Evolutionary conservation across 2,888 invertebrate genomes (phyloP).

Genomic region (Agrypnus murinus): DNA sequence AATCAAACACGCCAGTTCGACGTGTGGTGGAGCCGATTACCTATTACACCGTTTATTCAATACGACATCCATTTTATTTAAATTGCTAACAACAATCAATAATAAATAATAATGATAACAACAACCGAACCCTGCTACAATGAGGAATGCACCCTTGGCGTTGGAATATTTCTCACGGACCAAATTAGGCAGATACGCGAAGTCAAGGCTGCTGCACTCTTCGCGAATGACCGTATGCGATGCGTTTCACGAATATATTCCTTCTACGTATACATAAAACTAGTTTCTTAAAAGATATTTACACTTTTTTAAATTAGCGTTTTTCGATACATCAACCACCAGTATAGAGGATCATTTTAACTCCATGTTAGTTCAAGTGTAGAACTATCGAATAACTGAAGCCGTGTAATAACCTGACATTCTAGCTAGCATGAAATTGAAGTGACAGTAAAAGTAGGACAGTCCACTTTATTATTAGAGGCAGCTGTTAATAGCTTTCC

Average conservation of each 20-base stretch:
- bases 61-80: no score
- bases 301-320: no score
- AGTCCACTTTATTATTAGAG: constrained; percentile 3
- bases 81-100: constrained; percentile 59
- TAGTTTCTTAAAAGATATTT: no score
- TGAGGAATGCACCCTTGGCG: constrained; percentile 58
- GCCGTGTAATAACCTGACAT: neutral
- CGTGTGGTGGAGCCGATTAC: constrained; percentile 23
- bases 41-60: constrained; percentile 48
- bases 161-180: constrained; percentile 66
- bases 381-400: constrained; percentile 2
- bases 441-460: constrained; percentile 14
- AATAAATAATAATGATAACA: constrained; percentile 35
- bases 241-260: neutral
- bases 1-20: constrained; percentile 28
- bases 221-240: neutral
- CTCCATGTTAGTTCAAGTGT: neutral
- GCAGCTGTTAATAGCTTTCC: neutral
- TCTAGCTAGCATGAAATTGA: constrained; percentile 16
- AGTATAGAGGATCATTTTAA: neutral
- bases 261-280: no score
- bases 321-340: no score
- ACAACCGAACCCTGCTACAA: constrained; percentile 42
- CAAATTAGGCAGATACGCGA: constrained; percentile 58
- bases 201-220: constrained; percentile 34